Conservation (phyloP, 2,888 invertebrate genomes). For the Hydroisotoma schaefferi region DNA sequence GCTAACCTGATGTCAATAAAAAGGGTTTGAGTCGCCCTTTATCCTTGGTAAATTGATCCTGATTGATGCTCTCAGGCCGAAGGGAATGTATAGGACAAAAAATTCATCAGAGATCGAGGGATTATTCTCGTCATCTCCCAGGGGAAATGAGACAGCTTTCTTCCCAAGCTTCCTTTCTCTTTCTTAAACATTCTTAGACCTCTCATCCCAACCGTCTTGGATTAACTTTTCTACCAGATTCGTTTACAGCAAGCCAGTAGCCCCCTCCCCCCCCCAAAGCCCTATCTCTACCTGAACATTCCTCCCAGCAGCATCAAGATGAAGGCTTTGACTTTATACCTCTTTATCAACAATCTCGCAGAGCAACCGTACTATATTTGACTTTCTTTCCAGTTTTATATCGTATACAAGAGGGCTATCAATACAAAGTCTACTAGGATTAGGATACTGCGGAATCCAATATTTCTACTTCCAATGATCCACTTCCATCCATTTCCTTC, state of each 20-base stretch:
- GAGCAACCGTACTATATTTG: too few species aligned
- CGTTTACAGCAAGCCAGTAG: conserved; percentile 10
- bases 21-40: conserved; percentile 23
- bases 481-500: too few species aligned
- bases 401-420: too few species aligned
- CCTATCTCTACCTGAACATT: conserved; percentile 14
- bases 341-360: too few species aligned
- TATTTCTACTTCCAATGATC: too few species aligned
- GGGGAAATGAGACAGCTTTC: conserved; percentile 30
- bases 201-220: neutral
- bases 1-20: conserved; percentile 17
- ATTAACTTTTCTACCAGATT: neutral
- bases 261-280: conserved; percentile 10
- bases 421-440: too few species aligned
- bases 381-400: too few species aligned
- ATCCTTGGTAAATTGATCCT: conserved; percentile 35
- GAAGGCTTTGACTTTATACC: conserved; percentile 6
- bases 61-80: conserved; percentile 28
- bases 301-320: neutral
- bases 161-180: neutral
- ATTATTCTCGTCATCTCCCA: conserved; percentile 26
- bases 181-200: conserved; percentile 6
- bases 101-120: conserved; percentile 34
- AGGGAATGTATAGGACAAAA: conserved; percentile 23
- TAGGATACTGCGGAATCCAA: too few species aligned